Evolutionary conservation across 2,888 invertebrate species (phyloP).

Genomic region (Ennomos quercinarius): DNA sequence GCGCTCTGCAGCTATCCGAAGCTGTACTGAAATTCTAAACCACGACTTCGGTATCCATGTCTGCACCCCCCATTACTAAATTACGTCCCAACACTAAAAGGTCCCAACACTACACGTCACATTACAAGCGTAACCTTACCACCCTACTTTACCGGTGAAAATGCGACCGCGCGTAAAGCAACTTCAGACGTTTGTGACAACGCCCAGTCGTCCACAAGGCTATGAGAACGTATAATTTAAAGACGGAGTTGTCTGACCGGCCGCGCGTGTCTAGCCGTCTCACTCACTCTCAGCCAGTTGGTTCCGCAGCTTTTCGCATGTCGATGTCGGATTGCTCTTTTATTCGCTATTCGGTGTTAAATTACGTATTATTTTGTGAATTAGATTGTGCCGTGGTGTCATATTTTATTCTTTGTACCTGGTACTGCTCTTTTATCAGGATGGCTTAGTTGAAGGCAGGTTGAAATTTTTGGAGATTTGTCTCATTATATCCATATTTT

Average conservation of each 20-base stretch:
- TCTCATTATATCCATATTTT: slow-evolving; percentile 15
- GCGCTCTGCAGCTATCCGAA: slow-evolving; percentile 84
- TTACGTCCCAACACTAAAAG: slow-evolving; percentile 65
- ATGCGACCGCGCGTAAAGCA: slow-evolving; percentile 34
- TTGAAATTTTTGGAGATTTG: slow-evolving; percentile 42
- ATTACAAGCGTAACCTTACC: slow-evolving; percentile 29
- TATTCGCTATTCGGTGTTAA: slow-evolving; percentile 78
- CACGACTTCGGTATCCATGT: slow-evolving; percentile 83
- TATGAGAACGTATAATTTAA: slow-evolving; percentile 86
- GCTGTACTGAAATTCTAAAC: slow-evolving; percentile 86
- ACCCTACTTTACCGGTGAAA: slow-evolving; percentile 33
- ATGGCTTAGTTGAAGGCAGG: slow-evolving; percentile 66
- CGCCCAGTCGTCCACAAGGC: slow-evolving; percentile 70
- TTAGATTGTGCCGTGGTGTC: slow-evolving; percentile 82
- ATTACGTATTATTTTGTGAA: slow-evolving; percentile 85
- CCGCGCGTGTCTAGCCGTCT: slow-evolving; percentile 58
- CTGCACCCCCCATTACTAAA: slow-evolving; percentile 85
- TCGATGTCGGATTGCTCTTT: slow-evolving; percentile 76
- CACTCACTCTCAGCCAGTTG: slow-evolving; percentile 56
- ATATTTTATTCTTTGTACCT: slow-evolving; percentile 73
- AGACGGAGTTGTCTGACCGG: slow-evolving; percentile 70
- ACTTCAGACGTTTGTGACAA: slow-evolving; percentile 51
- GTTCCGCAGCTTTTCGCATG: slow-evolving; percentile 67
- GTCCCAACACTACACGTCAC: slow-evolving; percentile 36
- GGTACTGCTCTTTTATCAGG: slow-evolving; percentile 61